Base-by-base conservation (phyloP, 1,140 invertebrate species). In the Spodoptera litura region DNA sequence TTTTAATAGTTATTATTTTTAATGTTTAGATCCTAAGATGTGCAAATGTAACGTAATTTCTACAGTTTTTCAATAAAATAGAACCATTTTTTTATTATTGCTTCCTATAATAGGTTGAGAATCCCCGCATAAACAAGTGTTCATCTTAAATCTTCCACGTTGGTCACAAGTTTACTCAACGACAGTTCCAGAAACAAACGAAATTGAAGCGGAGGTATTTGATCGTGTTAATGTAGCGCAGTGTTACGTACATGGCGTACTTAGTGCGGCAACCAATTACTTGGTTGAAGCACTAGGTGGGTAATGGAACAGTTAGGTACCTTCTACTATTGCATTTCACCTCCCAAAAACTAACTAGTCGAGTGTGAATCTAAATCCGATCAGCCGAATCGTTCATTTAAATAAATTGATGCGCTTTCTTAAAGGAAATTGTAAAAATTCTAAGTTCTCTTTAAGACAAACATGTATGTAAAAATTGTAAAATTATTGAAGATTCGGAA, bases 301-400 rank as follows among this genome's bases (percentile, higher is more conserved):
- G 66, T 55, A 5, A 12, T 44, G 74, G 66, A 15, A 20, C 25
- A 11, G 13, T 56, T 44, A 62, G 58, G 49, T 62, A 66, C 62
- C 49, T 66, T 66, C 31, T 59, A 75, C 31, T 61, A 62, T 31
- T 78, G 70, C 59, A 62, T 79, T 73, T 79, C 56, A 77, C 73
- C 79, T 79, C 78, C 74, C 61, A 78, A 78, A 68, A 75, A 64
- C 62, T 68, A 84, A 80, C 91, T 92, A 93, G 91, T 92, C 91
- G 88, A 89, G 85, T 86, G 86, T 88, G 91, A 92, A 93, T 92
- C 91, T 93, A 81, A 84, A 83, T 81, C 79, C 83, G 81, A 86
- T 71, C 64, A 71, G 83, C 85, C 82, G 78, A 78, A 79, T 82
- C 79, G 72, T 79, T 75, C 70, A 64, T 74, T 58, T 52, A 27